Conservation (phyloP, 2,797 vertebrate species). For the Hypotaenidia philippensis region DNA sequence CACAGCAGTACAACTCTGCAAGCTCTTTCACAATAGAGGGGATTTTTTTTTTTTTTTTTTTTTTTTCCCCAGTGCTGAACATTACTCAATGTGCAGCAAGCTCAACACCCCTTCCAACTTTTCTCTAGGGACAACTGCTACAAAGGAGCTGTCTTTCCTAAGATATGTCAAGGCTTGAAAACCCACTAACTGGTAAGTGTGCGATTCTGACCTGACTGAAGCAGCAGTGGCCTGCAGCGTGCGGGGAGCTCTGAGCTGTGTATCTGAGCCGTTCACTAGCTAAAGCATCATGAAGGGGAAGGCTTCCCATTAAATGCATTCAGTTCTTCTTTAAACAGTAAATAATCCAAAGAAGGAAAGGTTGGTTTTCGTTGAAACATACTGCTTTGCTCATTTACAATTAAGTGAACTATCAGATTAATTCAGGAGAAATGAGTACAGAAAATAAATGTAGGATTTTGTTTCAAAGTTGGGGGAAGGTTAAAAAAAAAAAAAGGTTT, state of each 20-base stretch:
- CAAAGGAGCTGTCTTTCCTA: conserved; percentile 63
- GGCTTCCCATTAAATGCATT: neutral
- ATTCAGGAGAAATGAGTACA: neutral
- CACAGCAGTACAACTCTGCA: conserved; percentile 37
- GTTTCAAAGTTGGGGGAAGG: neutral
- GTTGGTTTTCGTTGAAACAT: neutral
- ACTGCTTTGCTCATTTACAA: neutral
- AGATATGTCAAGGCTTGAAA: conserved; percentile 29
- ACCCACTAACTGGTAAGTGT: neutral
- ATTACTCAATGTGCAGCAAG: conserved; percentile 31
- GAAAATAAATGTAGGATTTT: neutral
- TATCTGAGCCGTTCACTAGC: neutral
- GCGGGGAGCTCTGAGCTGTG: neutral
- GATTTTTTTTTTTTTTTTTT: neutral
- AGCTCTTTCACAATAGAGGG: conserved; percentile 24
- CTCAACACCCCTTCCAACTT: conserved; percentile 64
- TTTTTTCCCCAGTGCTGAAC: conserved; percentile 36
- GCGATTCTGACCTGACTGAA: conserved; percentile 32
- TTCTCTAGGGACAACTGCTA: conserved; percentile 52
- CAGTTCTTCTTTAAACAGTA: conserved; percentile 1
- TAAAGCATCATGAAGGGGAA: neutral
- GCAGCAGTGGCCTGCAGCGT: conserved; percentile 1
- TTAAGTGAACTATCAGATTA: neutral
- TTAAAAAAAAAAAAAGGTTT: neutral
- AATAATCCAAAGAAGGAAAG: neutral